A percentile compares a stretch with the other conserved stretches of the same genome.
These are phyloP conservation scores for Ondatra zibethicus DNA, from an alignment of 2,113 vertebrate genomes.

Conservation along the genomic window DNA sequence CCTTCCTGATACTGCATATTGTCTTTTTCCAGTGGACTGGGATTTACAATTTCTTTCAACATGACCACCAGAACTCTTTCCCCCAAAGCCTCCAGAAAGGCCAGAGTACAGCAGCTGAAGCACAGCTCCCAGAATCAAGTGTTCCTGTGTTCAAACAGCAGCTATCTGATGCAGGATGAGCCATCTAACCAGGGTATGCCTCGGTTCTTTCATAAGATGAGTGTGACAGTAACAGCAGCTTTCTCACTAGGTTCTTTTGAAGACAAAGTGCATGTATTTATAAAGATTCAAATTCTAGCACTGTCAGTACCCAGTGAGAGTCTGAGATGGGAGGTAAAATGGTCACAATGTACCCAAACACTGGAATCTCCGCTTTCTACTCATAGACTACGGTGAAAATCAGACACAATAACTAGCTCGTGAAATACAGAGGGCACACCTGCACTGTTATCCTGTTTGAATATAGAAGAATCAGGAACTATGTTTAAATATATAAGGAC, in stretches of 20 bases:
- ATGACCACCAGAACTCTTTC: background rate
- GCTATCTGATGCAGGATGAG: background rate
- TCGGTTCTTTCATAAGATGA: background rate
- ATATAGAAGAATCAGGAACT: background rate
- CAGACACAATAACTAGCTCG: too few species aligned
- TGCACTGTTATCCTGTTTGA: background rate
- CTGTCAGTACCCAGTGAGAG: background rate
- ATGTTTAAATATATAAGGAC: background rate
- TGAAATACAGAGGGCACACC: accelerated
- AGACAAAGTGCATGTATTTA: background rate
- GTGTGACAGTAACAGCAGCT: background rate
- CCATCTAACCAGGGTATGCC: background rate
- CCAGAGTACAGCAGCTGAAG: background rate
- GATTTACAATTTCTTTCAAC: background rate
- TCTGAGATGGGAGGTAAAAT: background rate
- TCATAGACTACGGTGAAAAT: background rate
- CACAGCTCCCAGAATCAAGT: background rate
- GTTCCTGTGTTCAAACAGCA: background rate
- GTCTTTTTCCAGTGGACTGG: too few species aligned
- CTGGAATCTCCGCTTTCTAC: background rate
- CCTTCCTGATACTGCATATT: background rate
- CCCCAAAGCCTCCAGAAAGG: background rate
- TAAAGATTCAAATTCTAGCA: background rate
- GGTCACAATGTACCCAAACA: background rate
- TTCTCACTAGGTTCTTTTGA: accelerated